phyloP scores from a whole-genome alignment of 2,797 vertebrate genomes.

The Cebuella pygmaea region DNA sequence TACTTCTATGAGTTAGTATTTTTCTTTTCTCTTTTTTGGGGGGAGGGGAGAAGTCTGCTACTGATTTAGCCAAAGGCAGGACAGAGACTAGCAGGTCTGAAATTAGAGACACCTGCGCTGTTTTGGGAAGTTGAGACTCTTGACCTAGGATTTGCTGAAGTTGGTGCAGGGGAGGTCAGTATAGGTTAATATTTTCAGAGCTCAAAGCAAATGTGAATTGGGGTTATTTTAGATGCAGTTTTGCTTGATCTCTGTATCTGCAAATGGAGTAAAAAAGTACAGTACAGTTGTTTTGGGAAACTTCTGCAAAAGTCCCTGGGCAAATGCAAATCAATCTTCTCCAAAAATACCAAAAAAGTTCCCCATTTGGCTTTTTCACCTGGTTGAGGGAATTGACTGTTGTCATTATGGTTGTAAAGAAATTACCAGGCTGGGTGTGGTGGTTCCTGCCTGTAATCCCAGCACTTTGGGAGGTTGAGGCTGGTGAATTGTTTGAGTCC shows the following conservation, averaged over 20 bases:
- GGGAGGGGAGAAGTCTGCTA: not conserved
- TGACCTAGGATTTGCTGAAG: constrained; percentile 14
- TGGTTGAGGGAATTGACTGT: constrained; percentile 10
- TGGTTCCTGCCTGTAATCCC: not conserved
- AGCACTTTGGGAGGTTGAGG: not conserved
- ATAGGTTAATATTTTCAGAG: constrained; percentile 66
- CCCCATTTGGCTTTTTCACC: constrained; percentile 22
- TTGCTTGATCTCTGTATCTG: constrained; percentile 34
- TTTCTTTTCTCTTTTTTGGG: constrained; percentile 30
- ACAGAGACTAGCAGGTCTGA: constrained; percentile 42
- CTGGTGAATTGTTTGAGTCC: not conserved
- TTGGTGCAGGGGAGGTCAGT: constrained; percentile 51
- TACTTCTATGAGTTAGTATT: not conserved
- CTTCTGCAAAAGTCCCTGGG: constrained; percentile 52
- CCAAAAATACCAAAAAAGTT: constrained; percentile 39
- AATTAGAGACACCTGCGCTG: constrained; percentile 59
- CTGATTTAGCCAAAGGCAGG: constrained; percentile 32
- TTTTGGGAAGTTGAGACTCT: constrained; percentile 73
- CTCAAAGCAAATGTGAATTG: constrained; percentile 39
- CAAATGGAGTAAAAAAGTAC: not conserved
- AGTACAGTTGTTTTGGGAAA: constrained; percentile 35
- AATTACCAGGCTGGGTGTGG: not conserved
- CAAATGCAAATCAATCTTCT: constrained; percentile 60
- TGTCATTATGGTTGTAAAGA: constrained; percentile 31
- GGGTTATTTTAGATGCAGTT: constrained; percentile 22